These are phyloP conservation scores for Casuarius casuarius DNA, from an alignment of 2,113 vertebrate genomes.

Conservation along the genomic window DNA sequence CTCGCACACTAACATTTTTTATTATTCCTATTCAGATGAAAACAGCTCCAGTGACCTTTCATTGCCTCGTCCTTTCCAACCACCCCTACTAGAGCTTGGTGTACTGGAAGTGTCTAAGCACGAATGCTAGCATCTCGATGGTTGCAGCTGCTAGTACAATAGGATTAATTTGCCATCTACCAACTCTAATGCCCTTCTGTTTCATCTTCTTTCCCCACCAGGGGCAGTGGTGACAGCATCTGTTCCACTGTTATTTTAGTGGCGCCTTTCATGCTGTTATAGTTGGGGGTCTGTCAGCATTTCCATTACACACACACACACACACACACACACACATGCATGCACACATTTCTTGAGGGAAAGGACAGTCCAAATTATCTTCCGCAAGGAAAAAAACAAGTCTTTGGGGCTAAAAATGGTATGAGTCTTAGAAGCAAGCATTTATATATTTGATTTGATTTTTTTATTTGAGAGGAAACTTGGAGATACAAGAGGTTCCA, in stretches of 20 bases:
- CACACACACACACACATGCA: neutral
- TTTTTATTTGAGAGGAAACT: neutral
- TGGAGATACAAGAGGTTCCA: neutral
- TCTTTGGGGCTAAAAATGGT: neutral
- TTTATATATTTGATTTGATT: neutral
- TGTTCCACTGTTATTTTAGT: slow-evolving; percentile 78
- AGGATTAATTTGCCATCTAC: slow-evolving; percentile 77
- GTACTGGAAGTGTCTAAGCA: slow-evolving; percentile 68
- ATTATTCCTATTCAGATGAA: slow-evolving; percentile 45
- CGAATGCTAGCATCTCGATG: slow-evolving; percentile 59
- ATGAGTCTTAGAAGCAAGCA: neutral
- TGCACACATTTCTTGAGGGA: slow-evolving; percentile 32
- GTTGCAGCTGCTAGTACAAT: slow-evolving; percentile 76
- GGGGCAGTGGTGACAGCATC: slow-evolving; percentile 80
- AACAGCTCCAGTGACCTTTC: slow-evolving; percentile 71
- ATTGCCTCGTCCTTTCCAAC: slow-evolving; percentile 70
- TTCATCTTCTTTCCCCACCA: slow-evolving; percentile 80
- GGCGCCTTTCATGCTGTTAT: slow-evolving; percentile 71
- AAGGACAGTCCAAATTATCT: neutral
- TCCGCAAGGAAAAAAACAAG: neutral
- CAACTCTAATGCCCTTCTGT: slow-evolving; percentile 80
- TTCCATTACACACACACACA: slow-evolving; percentile 33
- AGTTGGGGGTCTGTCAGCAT: slow-evolving; percentile 70
- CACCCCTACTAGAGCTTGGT: slow-evolving; percentile 46
- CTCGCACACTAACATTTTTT: neutral